Percentiles rank a stretch among this genome's conserved stretches.
These are phyloP conservation scores for Chymomyza procnemis DNA, from an alignment of 2,888 invertebrate genomes.

Conservation along the genomic window DNA sequence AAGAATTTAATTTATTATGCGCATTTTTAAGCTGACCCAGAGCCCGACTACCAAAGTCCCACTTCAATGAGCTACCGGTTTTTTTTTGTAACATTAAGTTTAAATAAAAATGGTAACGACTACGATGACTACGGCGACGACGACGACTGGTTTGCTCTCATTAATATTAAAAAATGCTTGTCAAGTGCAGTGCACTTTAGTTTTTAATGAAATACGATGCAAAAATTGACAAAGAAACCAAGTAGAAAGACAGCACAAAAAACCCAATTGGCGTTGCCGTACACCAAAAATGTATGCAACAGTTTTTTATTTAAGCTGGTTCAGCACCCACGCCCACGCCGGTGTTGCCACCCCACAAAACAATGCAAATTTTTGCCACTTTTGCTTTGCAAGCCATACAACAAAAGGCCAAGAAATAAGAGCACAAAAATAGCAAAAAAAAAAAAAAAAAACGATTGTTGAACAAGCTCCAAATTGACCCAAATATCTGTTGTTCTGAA, in stretches of 20 bases:
- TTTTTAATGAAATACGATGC: constrained; percentile 34
- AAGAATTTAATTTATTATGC: constrained; percentile 45
- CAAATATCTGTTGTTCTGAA: constrained; percentile 47
- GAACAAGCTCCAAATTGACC: constrained; percentile 47
- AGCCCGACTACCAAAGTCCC: neutral
- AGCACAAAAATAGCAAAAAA: neutral
- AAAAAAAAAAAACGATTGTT: neutral
- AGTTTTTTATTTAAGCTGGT: constrained; percentile 18
- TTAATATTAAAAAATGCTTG: constrained; percentile 40
- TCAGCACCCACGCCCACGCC: neutral
- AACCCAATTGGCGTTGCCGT: neutral
- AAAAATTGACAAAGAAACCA: neutral
- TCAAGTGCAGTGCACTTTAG: constrained; percentile 34
- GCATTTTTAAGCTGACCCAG: constrained; percentile 26
- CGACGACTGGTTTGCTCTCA: constrained; percentile 33
- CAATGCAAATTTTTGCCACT: constrained; percentile 55
- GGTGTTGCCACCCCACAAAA: neutral
- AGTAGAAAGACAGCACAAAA: neutral
- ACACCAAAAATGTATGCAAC: constrained; percentile 41
- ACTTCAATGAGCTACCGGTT: neutral
- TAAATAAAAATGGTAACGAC: neutral
- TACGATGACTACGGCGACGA: no score
- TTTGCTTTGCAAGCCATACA: constrained; percentile 53
- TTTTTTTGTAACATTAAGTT: neutral
- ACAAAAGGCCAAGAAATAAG: constrained; percentile 9